phyloP scores from a whole-genome alignment of 2,113 vertebrate genomes.

The Ceuthmochares aereus region DNA sequence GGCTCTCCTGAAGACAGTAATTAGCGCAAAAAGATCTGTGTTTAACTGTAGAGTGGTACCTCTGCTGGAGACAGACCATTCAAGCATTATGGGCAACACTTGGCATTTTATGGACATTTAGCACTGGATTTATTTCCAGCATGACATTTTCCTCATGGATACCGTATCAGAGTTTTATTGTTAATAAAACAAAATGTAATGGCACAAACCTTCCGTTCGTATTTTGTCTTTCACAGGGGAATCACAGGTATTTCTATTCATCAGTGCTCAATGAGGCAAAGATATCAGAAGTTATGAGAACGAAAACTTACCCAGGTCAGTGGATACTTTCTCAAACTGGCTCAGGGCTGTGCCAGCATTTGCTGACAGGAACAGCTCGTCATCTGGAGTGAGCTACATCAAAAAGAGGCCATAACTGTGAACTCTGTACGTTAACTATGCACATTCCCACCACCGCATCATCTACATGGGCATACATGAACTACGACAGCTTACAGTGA shows the following conservation, averaged over 20 bases:
- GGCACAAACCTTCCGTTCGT: not conserved
- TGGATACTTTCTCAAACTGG: slow-evolving; percentile 95
- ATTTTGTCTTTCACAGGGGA: not conserved
- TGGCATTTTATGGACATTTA: not conserved
- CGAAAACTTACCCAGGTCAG: slow-evolving; percentile 83
- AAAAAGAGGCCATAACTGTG: not conserved
- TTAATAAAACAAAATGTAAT: not conserved
- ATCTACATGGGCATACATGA: not conserved
- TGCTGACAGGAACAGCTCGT: slow-evolving; percentile 89
- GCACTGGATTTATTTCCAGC: not conserved
- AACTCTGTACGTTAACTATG: not conserved
- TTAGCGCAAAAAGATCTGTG: not conserved
- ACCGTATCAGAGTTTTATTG: not conserved
- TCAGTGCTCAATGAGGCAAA: not conserved
- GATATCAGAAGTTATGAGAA: not conserved
- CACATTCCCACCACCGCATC: not conserved
- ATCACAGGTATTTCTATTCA: not conserved
- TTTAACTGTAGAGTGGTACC: not conserved
- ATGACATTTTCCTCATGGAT: not conserved
- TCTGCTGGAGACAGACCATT: not conserved
- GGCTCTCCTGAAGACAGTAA: not conserved
- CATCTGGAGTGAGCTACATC: slow-evolving; percentile 87
- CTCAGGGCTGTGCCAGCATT: slow-evolving; percentile 90
- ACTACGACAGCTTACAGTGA: not conserved
- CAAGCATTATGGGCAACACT: not conserved